Evolutionary conservation across 2,113 vertebrate species (phyloP).

Genomic region (Notothenia coriiceps): DNA sequence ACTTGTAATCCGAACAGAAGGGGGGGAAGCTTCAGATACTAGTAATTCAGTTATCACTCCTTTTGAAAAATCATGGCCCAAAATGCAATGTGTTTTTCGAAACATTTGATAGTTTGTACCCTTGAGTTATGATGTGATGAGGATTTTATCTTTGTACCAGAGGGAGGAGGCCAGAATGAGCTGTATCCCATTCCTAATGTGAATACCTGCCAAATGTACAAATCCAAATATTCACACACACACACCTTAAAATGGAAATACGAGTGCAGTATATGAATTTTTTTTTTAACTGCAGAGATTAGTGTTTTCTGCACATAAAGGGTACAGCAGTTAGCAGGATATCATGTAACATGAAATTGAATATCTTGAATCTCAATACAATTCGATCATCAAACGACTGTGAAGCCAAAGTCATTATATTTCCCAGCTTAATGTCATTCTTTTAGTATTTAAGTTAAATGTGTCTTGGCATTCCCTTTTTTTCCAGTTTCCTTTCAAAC

Average conservation of each 20-base stretch:
- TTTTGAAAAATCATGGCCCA: constrained; percentile 19
- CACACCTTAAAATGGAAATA: background rate
- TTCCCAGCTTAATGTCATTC: constrained; percentile 18
- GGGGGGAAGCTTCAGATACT: constrained; percentile 24
- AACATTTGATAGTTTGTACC: constrained; percentile 3
- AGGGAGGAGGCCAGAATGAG: background rate
- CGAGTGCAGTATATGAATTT: constrained; percentile 3
- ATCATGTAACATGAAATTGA: constrained; percentile 12
- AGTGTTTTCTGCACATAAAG: constrained; percentile 21
- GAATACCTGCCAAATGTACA: constrained; percentile 46
- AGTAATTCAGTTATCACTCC: constrained; percentile 42
- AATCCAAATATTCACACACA: background rate
- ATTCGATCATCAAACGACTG: no score
- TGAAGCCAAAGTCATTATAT: constrained; percentile 3
- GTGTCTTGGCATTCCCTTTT: constrained; percentile 23
- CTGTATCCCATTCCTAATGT: constrained; percentile 29
- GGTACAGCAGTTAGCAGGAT: constrained; percentile 9
- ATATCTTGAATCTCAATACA: no score
- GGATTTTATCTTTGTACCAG: constrained; percentile 46
- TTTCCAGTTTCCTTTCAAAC: background rate
- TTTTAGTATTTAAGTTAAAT: constrained; percentile 17
- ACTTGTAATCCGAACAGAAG: constrained; percentile 36
- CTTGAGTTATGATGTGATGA: constrained; percentile 47
- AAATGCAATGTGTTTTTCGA: constrained; percentile 21
- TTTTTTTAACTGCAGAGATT: constrained; percentile 3